A percentile compares a stretch with the other conserved stretches of the same genome.
Evolutionary conservation across 1,140 invertebrate species (phyloP).

Genomic region (Pogonomyrmex californicus): DNA sequence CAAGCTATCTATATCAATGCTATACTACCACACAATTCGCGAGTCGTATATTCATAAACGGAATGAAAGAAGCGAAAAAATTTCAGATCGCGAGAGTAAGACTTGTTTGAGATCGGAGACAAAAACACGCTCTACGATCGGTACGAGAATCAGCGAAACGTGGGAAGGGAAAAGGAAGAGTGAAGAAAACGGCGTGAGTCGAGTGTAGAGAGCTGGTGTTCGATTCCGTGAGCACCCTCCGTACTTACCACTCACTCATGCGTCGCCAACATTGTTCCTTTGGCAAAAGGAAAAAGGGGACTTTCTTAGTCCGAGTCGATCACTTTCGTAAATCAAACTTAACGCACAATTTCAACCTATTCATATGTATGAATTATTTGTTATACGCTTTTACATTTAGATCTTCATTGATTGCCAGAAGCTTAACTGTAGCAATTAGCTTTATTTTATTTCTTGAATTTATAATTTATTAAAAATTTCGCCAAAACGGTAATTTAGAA

Average conservation of each 20-base stretch:
- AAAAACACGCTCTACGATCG: slow-evolving; percentile 43
- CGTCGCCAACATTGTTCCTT: slow-evolving; percentile 84
- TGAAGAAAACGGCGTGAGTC: slow-evolving; percentile 79
- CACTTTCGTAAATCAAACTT: slow-evolving; percentile 32
- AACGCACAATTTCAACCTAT: neutral
- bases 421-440: neutral
- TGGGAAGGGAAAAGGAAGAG: slow-evolving; percentile 61
- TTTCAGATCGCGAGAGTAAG: neutral
- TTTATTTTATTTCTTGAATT: neutral
- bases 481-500: neutral
- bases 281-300: slow-evolving; percentile 78
- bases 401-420: neutral
- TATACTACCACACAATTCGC: neutral
- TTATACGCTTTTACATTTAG: neutral
- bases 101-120: neutral
- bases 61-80: neutral
- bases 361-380: neutral
- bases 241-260: slow-evolving; percentile 87
- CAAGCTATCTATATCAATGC: neutral
- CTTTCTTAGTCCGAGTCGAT: slow-evolving; percentile 77
- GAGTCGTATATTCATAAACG: neutral
- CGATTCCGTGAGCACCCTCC: slow-evolving; percentile 78
- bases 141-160: slow-evolving; percentile 8
- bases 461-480: neutral
- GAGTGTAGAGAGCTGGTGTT: slow-evolving; percentile 79